phyloP scores from a whole-genome alignment of 2,797 vertebrate genomes.

The Holocentrus rufus region DNA sequence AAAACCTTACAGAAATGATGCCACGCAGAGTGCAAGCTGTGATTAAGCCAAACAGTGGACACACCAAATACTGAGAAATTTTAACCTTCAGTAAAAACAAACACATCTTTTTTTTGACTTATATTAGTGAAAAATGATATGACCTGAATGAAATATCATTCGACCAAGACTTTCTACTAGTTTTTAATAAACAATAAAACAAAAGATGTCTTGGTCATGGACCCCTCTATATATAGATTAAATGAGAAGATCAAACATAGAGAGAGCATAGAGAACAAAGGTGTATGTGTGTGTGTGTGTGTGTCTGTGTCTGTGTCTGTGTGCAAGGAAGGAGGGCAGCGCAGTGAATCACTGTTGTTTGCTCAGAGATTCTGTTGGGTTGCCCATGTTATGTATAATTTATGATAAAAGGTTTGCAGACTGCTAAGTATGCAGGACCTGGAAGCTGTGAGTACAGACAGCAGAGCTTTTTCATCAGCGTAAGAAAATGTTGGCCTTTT shows the following conservation, averaged over 20 bases:
- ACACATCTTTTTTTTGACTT: too few relatives aligned
- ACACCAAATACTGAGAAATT: too few relatives aligned
- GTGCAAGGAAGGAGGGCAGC: background rate
- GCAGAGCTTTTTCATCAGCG: constrained; percentile 45
- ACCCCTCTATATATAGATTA: background rate
- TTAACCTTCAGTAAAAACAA: too few relatives aligned
- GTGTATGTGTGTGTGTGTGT: background rate
- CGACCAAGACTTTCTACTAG: too few relatives aligned
- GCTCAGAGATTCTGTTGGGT: constrained; percentile 46
- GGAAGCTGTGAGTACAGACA: constrained; percentile 28
- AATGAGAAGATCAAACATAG: constrained; percentile 2
- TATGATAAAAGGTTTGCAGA: constrained; percentile 70
- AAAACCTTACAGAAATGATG: too few relatives aligned
- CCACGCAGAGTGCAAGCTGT: too few relatives aligned
- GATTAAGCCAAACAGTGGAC: too few relatives aligned
- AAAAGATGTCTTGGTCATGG: too few relatives aligned
- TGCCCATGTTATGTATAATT: constrained; percentile 65
- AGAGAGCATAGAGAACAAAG: background rate
- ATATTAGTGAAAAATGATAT: too few relatives aligned
- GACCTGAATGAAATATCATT: too few relatives aligned
- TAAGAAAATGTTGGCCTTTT: constrained; percentile 35
- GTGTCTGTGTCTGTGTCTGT: background rate
- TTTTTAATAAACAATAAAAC: too few relatives aligned
- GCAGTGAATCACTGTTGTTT: constrained; percentile 46
- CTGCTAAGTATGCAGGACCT: constrained; percentile 53